These are phyloP conservation scores for Caenorhabditis afra DNA, from an alignment of 2,888 invertebrate genomes.

Conservation along the genomic window DNA sequence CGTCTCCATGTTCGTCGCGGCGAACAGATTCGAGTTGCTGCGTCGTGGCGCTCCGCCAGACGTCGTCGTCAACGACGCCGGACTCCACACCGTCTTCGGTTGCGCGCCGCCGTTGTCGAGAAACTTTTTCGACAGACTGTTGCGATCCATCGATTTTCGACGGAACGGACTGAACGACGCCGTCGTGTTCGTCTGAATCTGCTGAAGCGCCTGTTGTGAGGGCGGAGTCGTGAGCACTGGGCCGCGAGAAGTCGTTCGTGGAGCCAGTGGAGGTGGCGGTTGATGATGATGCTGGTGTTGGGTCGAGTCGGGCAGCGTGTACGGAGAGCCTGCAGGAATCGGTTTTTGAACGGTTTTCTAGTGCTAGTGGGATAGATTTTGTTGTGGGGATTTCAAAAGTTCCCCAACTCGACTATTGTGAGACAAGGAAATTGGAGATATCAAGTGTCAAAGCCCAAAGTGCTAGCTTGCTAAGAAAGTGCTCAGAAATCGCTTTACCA, in stretches of 20 bases:
- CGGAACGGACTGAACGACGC: constrained; percentile 54
- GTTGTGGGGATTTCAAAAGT: constrained; percentile 2
- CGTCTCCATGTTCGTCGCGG: constrained; percentile 36
- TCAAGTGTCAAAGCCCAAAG: too few relatives aligned
- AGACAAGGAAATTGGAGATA: too few relatives aligned
- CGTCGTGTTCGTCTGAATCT: constrained; percentile 47
- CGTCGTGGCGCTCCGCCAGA: constrained; percentile 35
- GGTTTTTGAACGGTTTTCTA: not conserved
- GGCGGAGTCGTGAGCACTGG: constrained; percentile 41
- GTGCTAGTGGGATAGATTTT: not conserved
- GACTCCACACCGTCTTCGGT: constrained; percentile 65
- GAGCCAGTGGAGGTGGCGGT: constrained; percentile 48
- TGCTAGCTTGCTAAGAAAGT: too few relatives aligned
- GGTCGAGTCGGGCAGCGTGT: constrained; percentile 37
- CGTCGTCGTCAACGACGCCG: constrained; percentile 27
- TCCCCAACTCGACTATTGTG: too few relatives aligned
- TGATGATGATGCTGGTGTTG: not conserved
- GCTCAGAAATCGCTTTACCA: too few relatives aligned
- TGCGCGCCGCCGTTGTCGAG: constrained; percentile 57
- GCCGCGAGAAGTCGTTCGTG: constrained; percentile 44
- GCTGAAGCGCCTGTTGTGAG: constrained; percentile 57
- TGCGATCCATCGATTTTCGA: constrained; percentile 55
- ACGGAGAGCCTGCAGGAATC: constrained; percentile 23
- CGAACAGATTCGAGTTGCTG: constrained; percentile 56
- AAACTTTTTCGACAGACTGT: constrained; percentile 52